Evolutionary conservation across 2,888 invertebrate species (phyloP), one percentile per base, ranked within the genome.

Genomic region (Drosophila tripunctata): DNA sequence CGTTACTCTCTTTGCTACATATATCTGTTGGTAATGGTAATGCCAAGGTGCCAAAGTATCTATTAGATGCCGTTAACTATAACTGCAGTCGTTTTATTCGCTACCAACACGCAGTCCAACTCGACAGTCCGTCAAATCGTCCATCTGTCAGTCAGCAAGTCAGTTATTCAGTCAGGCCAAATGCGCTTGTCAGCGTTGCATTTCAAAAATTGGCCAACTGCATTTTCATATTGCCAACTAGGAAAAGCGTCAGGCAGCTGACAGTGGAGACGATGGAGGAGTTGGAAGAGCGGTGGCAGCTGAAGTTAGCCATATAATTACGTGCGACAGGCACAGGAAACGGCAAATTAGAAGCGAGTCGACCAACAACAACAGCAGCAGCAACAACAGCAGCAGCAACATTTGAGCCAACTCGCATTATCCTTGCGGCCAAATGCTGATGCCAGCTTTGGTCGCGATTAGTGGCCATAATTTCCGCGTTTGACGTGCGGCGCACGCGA

Each of bases 11-110:
- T 35, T 22, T 12, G 40, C 7, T 17, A 54, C 19, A 63, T 36
- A 45, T 51, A 36, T 58, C 44, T 54, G 68, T 44, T 30, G 27
- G 60, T 54, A 69, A 60, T 83, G 78, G 52, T 85, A 72, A 69
- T 82, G 55, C 69, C 80, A 68, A 87, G 88, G 82, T 83, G 88
- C 54, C 87, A 80, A 88, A 81, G 85, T 87, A 88, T 84, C 87
- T 78, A 88, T 84, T 84, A 84, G 88, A 71, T 88, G 78, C 88
- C 84, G 84, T 84, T 84, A 84, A 75, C 83, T 67, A 69, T 79
- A 87, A 83, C 66, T 85, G 80, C 83, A 67, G 62, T 51, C 77
- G 58, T 54, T 86, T 84, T 72, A 84, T 81, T 78, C 62, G 72
- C 73, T 67, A 52, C 43, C 79, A 82, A 47, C 86, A 80, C 84